Evolutionary conservation across 2,888 invertebrate species (phyloP).

Genomic region (Aphodius sticticus): DNA sequence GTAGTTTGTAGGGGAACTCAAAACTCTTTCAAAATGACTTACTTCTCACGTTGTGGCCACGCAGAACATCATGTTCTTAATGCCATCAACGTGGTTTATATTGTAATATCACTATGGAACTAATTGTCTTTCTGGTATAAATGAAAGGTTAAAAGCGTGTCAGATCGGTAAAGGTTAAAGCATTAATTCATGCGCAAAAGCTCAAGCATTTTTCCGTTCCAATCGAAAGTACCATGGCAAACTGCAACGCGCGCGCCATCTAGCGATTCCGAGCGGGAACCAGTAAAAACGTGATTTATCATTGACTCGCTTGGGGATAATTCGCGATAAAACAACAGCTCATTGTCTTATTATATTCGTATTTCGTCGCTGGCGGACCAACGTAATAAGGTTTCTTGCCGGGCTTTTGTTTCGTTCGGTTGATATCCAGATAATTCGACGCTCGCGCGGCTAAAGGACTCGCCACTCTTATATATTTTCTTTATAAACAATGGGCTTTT

Average conservation of each 20-base stretch:
- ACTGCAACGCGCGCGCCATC: background rate
- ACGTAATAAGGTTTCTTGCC: constrained; percentile 24
- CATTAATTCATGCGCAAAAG: background rate
- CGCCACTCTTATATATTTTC: constrained; percentile 28
- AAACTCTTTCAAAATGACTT: too few relatives aligned
- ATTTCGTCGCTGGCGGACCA: constrained; percentile 13
- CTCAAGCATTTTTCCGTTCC: background rate
- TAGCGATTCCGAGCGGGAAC: background rate
- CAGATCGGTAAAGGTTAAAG: background rate
- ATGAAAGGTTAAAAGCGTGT: background rate
- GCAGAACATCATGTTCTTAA: too few relatives aligned
- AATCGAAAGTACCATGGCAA: background rate
- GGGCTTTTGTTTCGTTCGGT: constrained; percentile 14
- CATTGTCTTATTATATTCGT: constrained; percentile 20
- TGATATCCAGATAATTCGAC: constrained; percentile 24
- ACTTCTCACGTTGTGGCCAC: too few relatives aligned
- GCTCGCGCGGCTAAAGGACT: background rate
- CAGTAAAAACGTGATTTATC: background rate
- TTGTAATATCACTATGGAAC: background rate
- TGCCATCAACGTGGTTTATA: background rate
- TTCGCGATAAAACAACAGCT: constrained; percentile 4
- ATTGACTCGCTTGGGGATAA: background rate
- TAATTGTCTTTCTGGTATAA: background rate
- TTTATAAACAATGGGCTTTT: constrained; percentile 33
- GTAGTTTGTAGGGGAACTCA: too few relatives aligned